Base-by-base conservation (phyloP, 2,888 invertebrate species). In the Gryllus longicercus region DNA sequence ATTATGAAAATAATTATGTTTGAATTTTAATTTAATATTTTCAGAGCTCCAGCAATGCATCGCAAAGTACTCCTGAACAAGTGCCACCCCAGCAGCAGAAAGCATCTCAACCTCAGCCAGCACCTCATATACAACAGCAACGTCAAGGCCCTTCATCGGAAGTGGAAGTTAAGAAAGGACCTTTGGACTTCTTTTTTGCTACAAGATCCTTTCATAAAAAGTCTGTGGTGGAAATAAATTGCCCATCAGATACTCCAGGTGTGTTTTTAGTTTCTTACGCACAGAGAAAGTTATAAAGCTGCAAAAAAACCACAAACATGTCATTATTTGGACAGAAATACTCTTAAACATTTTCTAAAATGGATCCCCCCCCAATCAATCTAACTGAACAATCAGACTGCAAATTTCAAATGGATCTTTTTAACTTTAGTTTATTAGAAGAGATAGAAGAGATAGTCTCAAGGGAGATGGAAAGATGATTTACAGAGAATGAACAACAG, bases 131-230 rank as follows among this genome's bases (percentile, higher is more conserved):
- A n/a, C 63, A 63, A n/a, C 63, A 63, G 63, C 63, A 63, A 63
- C 63, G n/a, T 63, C 63, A 63, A 63, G 63, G 63, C n/a, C 14
- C 63, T 63, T 63, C 63, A 63, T 63, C 63, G 5, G 63, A 63
- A 18, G n/a, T 63, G n/a, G 63, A 63, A 63, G n/a, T 63, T 63
- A 63, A 63, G 63, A 63, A 63, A n/a, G 63, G 63, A 63, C 63
- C 63, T 63, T 63, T 63, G 63, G 63, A 63, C 63, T 63, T 63
- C 63, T 63, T 63, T 8, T 38, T 38, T 38, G 38, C 38, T 38
- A 38, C 38, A 38, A 5, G 38, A 38, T 5, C 38, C 38, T 63
- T 63, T 63, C 63, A 63, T 63, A 63, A 63, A 63, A 63, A 63
- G 63, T 14, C n/a, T 63, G 16, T n/a, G n/a, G n/a, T 63, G 14